These are phyloP conservation scores for Noctua pronuba DNA, from an alignment of 2,888 invertebrate species.

Conservation along the genomic window DNA sequence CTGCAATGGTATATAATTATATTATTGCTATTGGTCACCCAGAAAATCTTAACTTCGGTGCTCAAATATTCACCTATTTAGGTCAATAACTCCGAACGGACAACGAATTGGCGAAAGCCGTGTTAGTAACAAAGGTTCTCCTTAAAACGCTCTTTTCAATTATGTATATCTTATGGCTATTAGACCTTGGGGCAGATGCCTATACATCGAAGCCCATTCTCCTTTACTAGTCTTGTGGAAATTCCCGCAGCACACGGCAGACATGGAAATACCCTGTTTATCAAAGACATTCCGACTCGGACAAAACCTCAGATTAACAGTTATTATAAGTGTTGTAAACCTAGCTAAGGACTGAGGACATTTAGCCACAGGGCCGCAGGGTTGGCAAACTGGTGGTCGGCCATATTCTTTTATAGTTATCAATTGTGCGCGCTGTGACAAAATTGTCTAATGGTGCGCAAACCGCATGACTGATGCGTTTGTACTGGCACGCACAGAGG, in stretches of 20 bases:
- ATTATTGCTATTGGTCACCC: no score
- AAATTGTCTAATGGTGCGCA: constrained; percentile 52
- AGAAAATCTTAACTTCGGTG: no score
- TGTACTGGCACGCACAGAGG: constrained; percentile 40
- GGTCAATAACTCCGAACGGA: no score
- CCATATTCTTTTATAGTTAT: constrained; percentile 39
- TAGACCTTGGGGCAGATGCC: no score
- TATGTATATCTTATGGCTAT: no score
- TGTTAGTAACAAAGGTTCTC: no score
- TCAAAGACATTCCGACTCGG: constrained; percentile 19
- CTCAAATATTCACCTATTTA: no score
- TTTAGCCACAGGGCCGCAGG: constrained; percentile 16
- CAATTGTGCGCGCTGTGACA: constrained; percentile 55
- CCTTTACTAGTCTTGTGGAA: not conserved
- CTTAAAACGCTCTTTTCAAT: no score
- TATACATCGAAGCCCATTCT: no score
- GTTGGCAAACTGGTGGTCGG: constrained; percentile 43
- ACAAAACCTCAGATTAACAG: constrained; percentile 20
- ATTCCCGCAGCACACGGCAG: not conserved
- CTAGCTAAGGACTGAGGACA: not conserved
- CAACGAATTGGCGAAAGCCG: no score
- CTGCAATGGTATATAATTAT: no score
- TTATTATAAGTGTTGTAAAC: constrained; percentile 46
- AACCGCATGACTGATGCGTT: constrained; percentile 47
- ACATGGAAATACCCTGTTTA: not conserved